These are phyloP conservation scores for Brachyptera risi DNA, from an alignment of 2,888 invertebrate genomes.

Conservation along the genomic window DNA sequence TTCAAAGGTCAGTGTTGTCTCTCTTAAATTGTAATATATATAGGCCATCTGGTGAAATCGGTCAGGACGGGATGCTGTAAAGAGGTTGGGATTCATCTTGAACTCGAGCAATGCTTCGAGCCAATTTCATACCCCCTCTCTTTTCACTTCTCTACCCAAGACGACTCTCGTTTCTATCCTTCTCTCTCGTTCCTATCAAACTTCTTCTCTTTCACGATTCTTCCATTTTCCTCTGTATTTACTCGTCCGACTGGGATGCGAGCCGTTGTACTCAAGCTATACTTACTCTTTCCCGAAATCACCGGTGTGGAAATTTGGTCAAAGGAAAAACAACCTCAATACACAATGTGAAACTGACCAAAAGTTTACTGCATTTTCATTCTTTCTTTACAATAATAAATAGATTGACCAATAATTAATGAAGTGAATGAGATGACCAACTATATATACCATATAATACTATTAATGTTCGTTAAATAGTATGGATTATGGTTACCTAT, in stretches of 20 bases:
- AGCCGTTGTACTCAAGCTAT: constrained; percentile 1
- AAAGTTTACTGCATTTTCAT: too few relatives aligned
- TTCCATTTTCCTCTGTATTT: neutral
- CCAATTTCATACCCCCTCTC: neutral
- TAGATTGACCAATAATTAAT: too few relatives aligned
- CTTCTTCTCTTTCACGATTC: neutral
- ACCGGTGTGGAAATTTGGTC: constrained; percentile 8
- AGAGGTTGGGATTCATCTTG: constrained; percentile 7
- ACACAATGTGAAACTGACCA: too few relatives aligned
- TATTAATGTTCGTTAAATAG: too few relatives aligned
- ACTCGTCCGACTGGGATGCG: neutral
- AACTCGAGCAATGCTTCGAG: constrained; percentile 5
- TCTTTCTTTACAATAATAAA: too few relatives aligned
- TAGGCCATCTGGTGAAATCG: constrained; percentile 5
- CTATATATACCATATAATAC: too few relatives aligned
- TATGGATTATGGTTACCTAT: too few relatives aligned
- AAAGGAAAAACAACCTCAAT: too few relatives aligned
- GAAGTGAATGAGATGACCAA: too few relatives aligned
- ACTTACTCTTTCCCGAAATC: neutral
- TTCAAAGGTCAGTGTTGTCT: neutral
- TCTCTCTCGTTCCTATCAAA: neutral
- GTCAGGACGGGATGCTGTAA: constrained; percentile 1
- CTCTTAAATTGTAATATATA: neutral
- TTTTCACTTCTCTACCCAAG: neutral
- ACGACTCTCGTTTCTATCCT: neutral